Percentiles rank a stretch among this genome's conserved stretches.
Conservation (phyloP, 2,113 vertebrate genomes). For the Rhynchomys soricoides region DNA sequence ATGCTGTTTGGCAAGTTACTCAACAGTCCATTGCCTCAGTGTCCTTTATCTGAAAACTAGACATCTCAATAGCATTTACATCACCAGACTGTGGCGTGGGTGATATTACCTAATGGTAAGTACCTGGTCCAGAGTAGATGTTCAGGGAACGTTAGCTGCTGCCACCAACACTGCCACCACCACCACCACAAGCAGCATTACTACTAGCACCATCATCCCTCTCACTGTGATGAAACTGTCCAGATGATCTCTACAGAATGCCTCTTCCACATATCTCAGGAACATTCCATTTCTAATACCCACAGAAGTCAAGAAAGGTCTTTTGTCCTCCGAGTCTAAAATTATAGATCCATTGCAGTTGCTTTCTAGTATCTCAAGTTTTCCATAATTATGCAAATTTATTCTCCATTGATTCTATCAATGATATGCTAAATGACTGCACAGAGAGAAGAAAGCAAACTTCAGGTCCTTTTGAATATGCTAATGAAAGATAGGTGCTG, state of each 20-base stretch:
- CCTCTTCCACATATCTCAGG: neutral
- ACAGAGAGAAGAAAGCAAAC: neutral
- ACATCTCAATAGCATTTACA: neutral
- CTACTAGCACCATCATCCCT: neutral
- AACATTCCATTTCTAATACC: conserved; percentile 19
- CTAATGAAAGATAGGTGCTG: conserved; percentile 4
- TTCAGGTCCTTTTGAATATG: neutral
- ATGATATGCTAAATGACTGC: neutral
- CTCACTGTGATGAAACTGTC: neutral
- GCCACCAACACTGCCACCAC: neutral
- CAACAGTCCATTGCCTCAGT: neutral
- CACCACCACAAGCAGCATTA: no score
- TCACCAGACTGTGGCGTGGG: neutral
- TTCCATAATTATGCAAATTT: neutral
- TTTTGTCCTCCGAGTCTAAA: conserved; percentile 25
- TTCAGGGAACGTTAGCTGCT: neutral
- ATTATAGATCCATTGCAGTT: conserved; percentile 17
- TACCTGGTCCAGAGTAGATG: neutral
- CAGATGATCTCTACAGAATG: conserved; percentile 18
- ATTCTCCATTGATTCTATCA: conserved; percentile 17
- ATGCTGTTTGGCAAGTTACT: neutral
- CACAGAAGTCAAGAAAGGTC: conserved; percentile 1
- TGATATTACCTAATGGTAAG: neutral
- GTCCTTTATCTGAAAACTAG: conserved; percentile 48
- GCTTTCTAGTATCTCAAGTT: neutral